Base-by-base conservation (phyloP, 2,113 vertebrate species). In the Passer montanus region DNA sequence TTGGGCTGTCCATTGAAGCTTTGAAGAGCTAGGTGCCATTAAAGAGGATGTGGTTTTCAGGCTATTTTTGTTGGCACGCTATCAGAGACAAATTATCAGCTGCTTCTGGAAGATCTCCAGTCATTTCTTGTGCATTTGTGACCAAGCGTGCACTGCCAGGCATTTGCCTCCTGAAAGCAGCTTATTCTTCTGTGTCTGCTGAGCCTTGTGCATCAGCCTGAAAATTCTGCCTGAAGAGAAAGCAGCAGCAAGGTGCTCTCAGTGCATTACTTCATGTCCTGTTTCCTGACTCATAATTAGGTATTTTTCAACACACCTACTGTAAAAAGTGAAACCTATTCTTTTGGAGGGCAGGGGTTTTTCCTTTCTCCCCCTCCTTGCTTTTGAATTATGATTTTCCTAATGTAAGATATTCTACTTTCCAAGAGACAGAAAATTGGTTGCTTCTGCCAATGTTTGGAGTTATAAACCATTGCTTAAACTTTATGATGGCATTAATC, bases 371-470 rank as follows among this genome's bases (percentile, higher is more conserved):
- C 8, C 3, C 28, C 19, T 20, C 44, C 77, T 76, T 93, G 76
- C 82, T 87, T 67, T 89, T 76, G 79, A 94, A 79, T 92, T 84
- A 88, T 85, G 58, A 75, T 95, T 96, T 97, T 79, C 64, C 94
- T 96, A 72, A 94, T 89, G 72, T 85, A 88, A 93, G 94, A 55
- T 53, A 52, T 20, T 89, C 85, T 95, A 86, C 90, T 77, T 96
- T 96, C 90, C 89, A 84, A 93, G 92, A 96, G 92, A 95, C 44
- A 77, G 93, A 91, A 96, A 97, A 97, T 96, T 90, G 88, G 93
- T 96, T 96, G 50, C 96, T 97, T 95, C 92, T 97, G 66, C 92
- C 88, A 94, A 81, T 95, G 93, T 94, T 96, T 95, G 58, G 94
- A 94, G 93, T 95, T 97, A 90, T 53, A 96, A 97, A 81, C 70